Conservation (phyloP, 2,113 vertebrate species). For the Lophius piscatorius region DNA sequence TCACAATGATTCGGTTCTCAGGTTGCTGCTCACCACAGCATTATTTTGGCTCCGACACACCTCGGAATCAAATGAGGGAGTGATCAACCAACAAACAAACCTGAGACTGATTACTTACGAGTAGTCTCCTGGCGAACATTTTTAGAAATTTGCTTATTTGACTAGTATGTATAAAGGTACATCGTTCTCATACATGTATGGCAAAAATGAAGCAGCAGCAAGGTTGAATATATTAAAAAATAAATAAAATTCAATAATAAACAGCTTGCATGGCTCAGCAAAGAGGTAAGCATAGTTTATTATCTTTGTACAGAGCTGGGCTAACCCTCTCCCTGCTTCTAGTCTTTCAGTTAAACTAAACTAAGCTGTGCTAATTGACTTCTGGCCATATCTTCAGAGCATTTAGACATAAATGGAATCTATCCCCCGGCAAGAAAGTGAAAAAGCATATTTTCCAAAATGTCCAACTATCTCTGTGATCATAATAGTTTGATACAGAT, state of each 20-base stretch:
- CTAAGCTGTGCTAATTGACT: not conserved
- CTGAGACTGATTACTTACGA: slow-evolving; percentile 58
- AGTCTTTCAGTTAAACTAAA: not conserved
- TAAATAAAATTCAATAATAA: no score
- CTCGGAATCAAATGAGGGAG: slow-evolving; percentile 53
- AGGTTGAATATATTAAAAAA: no score
- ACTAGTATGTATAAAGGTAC: slow-evolving; percentile 9
- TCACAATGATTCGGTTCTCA: slow-evolving; percentile 36
- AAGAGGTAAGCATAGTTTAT: no score
- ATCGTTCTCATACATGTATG: slow-evolving; percentile 2
- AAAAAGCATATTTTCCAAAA: not conserved
- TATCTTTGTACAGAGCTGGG: not conserved
- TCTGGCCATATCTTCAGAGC: not conserved
- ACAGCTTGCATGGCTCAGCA: no score
- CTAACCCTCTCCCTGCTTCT: not conserved
- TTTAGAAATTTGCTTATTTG: slow-evolving; percentile 25
- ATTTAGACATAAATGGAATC: no score
- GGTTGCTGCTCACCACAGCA: no score
- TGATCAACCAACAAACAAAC: slow-evolving; percentile 45
- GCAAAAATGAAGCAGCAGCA: slow-evolving; percentile 2
- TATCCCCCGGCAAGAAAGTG: not conserved
- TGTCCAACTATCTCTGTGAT: not conserved
- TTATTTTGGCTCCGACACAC: no score
- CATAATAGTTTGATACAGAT: slow-evolving; percentile 10
- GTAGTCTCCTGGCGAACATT: slow-evolving; percentile 34